phyloP scores from a whole-genome alignment of 2,888 invertebrate genomes.

The Eristalis tenax region DNA sequence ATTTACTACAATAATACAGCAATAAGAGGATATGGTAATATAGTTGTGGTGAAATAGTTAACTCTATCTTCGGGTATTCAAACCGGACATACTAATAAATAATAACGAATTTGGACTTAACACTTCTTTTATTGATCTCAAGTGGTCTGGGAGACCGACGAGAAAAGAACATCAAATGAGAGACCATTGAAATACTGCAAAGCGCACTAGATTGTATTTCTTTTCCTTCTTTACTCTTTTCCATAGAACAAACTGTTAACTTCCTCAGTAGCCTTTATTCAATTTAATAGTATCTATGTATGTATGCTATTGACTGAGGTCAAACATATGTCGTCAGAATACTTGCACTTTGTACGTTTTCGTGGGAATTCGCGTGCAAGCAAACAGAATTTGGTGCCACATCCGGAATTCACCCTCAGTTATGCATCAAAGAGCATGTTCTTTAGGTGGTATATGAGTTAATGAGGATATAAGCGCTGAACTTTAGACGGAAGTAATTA shows the following conservation, averaged over 20 bases:
- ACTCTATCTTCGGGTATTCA: not conserved
- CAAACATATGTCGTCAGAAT: conserved; percentile 24
- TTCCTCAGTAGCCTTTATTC: conserved; percentile 25
- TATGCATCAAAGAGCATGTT: conserved; percentile 39
- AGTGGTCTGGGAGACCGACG: conserved; percentile 21
- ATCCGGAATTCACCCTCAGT: conserved; percentile 49
- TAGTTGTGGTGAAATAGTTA: not conserved
- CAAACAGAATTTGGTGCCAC: conserved; percentile 27
- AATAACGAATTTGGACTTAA: conserved; percentile 25
- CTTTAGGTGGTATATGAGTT: conserved; percentile 21
- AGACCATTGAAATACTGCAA: not conserved
- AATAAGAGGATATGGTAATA: not conserved
- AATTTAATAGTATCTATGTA: not conserved
- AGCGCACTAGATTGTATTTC: not conserved
- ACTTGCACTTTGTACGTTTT: conserved; percentile 20
- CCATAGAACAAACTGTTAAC: conserved; percentile 21
- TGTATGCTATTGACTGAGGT: conserved; percentile 18
- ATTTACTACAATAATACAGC: too few species aligned
- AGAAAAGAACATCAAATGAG: not conserved
- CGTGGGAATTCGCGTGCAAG: conserved; percentile 41
- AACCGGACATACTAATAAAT: conserved; percentile 40
- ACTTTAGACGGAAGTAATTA: conserved; percentile 27
- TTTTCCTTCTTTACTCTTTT: conserved; percentile 24
- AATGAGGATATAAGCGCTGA: not conserved
- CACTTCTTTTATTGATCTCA: conserved; percentile 31